Base-by-base conservation (phyloP, 2,113 vertebrate genomes). In the Conger conger region DNA sequence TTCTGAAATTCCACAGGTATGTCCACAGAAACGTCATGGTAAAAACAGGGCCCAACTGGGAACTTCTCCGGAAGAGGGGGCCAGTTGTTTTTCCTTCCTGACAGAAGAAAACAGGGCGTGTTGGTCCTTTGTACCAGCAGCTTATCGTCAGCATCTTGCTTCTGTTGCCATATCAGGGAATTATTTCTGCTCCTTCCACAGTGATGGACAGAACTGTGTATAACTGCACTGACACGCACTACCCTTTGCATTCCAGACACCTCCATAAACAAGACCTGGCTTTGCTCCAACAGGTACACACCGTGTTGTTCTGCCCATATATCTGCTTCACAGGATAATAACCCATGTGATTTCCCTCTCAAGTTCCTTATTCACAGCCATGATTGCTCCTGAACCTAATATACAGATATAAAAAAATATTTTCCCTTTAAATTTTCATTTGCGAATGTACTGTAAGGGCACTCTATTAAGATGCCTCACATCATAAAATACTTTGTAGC, bases 1-100 rank as follows among this genome's bases (percentile, higher is more conserved):
- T 99, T 99, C 95, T 99, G 97, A 89, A 97, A 99, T 93, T 99
- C 98, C 81, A 99, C 97, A 78, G 98, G 98, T 88, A 99, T 99
- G 90, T 99, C 98, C 92, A 99, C 97, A 0, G 97, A 96, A 88
- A 99, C 97, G 90, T 99, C 98, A 76, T 99, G 97, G 88, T 99
- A 99, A 93, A 99, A 99, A 94, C 98, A 99, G 0, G 97, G 97
- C 37, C 96, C 97, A 80, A 98, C 95, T 0, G 98, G 97, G 88
- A 98, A 96, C 90, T 96, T 98, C 90, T 96, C 96, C 76, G 98
- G 98, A 84, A 99, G 96, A 6, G 98, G 98, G 1, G 98, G 98
- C 98, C 98, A 99, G 92, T 99, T 99, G 94, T 99, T 99, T 94
- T 96, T 99, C 92, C 97, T 97, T 82, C 97, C 98, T 99, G 92